Percentiles rank a stretch among this genome's conserved stretches.
Conservation (phyloP, 2,888 invertebrate genomes). For the Drosophila helvetica region DNA sequence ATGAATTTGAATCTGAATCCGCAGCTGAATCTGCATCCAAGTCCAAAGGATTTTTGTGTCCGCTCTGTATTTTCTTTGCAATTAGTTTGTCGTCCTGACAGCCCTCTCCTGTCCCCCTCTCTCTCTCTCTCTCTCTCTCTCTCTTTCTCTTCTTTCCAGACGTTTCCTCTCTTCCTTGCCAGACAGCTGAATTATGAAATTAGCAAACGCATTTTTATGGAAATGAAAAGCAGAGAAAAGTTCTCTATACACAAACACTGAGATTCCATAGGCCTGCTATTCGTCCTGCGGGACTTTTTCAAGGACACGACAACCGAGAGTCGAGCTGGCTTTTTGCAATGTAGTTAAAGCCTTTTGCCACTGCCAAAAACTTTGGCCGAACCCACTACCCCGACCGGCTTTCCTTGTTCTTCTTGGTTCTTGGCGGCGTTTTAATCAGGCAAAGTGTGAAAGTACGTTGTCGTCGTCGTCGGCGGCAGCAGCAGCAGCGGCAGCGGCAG, state of each 20-base stretch:
- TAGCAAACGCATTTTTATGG: constrained; percentile 75
- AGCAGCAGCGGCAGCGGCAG: background rate
- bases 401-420: constrained; percentile 21
- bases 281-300: constrained; percentile 60
- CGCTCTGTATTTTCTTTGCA: constrained; percentile 68
- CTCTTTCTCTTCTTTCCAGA: too few relatives aligned
- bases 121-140: background rate
- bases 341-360: constrained; percentile 69
- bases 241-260: constrained; percentile 42
- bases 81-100: constrained; percentile 66
- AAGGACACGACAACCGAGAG: constrained; percentile 54
- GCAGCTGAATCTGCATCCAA: constrained; percentile 8
- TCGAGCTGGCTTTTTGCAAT: constrained; percentile 39
- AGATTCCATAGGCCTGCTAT: constrained; percentile 32
- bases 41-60: constrained; percentile 58
- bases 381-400: background rate
- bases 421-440: constrained; percentile 51
- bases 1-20: constrained; percentile 55
- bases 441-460: constrained; percentile 52
- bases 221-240: constrained; percentile 50
- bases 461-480: constrained; percentile 5
- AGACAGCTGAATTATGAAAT: constrained; percentile 68
- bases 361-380: constrained; percentile 61
- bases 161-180: background rate
- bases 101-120: too few relatives aligned